phyloP scores from a whole-genome alignment of 2,888 invertebrate genomes.

The Acrobasis repandana region DNA sequence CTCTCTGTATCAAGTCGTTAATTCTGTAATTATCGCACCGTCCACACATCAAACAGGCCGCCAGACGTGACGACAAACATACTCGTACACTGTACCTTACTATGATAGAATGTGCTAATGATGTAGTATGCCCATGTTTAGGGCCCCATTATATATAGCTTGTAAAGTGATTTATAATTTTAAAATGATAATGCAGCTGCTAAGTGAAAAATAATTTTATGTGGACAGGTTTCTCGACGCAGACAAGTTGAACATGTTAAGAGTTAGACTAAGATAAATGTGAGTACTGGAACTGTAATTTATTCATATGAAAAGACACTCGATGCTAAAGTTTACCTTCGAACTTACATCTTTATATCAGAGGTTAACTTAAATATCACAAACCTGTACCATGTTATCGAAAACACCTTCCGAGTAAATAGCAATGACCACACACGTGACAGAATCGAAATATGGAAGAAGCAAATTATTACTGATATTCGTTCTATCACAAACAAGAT shows the following conservation, averaged over 20 bases:
- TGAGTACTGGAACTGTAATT: conserved; percentile 7
- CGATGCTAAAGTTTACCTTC: background rate
- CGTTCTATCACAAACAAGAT: background rate
- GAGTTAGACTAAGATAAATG: conserved; percentile 13
- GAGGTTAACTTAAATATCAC: background rate
- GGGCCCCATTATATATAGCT: conserved; percentile 34
- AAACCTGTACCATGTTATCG: background rate
- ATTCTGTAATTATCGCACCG: conserved; percentile 68
- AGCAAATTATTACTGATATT: background rate
- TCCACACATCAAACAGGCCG: conserved; percentile 65
- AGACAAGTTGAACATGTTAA: conserved; percentile 13
- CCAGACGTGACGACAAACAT: conserved; percentile 48
- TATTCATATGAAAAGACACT: background rate
- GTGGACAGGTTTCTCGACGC: conserved; percentile 8
- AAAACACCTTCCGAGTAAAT: background rate
- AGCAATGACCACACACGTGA: background rate
- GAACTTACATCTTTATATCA: background rate
- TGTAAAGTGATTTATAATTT: conserved; percentile 24
- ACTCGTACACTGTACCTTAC: conserved; percentile 33
- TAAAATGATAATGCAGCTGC: conserved; percentile 16
- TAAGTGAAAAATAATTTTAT: conserved; percentile 20
- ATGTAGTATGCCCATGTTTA: conserved; percentile 39
- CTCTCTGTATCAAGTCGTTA: conserved; percentile 61
- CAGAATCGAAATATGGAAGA: background rate
- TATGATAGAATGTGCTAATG: conserved; percentile 42